Evolutionary conservation across 2,797 vertebrate species (phyloP).

Genomic region (Tragelaphus eurycerus): DNA sequence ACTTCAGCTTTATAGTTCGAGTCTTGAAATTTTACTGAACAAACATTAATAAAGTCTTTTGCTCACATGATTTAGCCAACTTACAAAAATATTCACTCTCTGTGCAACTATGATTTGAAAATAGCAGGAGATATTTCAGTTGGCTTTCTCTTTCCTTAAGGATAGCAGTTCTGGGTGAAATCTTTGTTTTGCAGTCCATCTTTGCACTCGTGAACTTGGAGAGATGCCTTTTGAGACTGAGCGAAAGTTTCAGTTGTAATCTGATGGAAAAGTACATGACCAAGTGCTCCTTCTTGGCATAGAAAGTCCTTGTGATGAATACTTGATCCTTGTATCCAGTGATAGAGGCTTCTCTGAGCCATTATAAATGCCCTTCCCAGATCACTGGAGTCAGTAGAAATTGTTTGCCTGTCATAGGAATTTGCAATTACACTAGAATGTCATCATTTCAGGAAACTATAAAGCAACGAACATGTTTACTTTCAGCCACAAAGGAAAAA

Average conservation of each 20-base stretch:
- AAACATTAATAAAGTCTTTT: neutral
- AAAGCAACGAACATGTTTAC: constrained; percentile 67
- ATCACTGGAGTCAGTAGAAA: neutral
- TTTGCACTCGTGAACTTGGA: neutral
- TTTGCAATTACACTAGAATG: constrained; percentile 48
- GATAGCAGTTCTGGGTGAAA: neutral
- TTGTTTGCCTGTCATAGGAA: constrained; percentile 48
- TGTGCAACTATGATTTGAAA: neutral
- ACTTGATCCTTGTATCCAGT: neutral
- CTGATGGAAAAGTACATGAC: neutral
- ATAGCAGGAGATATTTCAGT: neutral
- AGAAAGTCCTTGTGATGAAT: neutral
- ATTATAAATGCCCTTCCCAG: neutral
- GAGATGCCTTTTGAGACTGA: neutral
- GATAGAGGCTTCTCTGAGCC: neutral
- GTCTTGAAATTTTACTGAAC: neutral
- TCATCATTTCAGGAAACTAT: constrained; percentile 71
- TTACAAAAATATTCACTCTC: neutral
- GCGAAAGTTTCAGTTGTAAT: neutral
- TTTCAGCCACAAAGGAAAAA: constrained; percentile 62
- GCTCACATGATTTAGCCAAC: neutral
- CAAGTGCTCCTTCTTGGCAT: neutral
- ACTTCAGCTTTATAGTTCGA: neutral
- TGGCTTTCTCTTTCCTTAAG: neutral
- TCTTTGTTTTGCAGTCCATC: neutral